These are phyloP conservation scores for Sycophila texana DNA, from an alignment of 2,888 invertebrate species.

Conservation along the genomic window DNA sequence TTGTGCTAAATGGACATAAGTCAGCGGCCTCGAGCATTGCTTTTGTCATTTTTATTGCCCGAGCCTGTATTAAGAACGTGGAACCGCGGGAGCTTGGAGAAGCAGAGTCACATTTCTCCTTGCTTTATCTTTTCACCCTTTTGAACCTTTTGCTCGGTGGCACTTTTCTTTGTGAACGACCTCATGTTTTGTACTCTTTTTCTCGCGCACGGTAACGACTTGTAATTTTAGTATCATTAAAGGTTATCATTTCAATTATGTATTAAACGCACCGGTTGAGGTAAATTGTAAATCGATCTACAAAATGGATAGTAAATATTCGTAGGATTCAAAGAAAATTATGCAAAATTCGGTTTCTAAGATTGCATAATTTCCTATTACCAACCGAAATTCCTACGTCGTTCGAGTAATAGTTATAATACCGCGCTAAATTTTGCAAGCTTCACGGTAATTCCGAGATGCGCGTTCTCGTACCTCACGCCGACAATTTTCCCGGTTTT, in stretches of 20 bases:
- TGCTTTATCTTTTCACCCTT: constrained; percentile 43
- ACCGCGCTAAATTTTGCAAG: constrained; percentile 13
- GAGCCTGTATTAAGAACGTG: constrained; percentile 75
- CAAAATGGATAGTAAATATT: no score
- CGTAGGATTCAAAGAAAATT: no score
- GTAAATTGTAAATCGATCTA: no score
- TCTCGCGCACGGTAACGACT: background rate
- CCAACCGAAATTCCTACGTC: no score
- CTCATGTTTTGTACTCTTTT: no score
- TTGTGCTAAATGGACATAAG: constrained; percentile 74
- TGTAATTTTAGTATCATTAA: no score
- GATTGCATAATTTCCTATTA: no score
- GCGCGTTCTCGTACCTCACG: background rate
- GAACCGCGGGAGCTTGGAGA: constrained; percentile 57
- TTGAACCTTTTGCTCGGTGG: background rate
- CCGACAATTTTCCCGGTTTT: background rate
- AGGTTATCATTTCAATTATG: no score
- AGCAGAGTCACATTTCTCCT: background rate
- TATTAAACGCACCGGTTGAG: no score
- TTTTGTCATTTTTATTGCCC: constrained; percentile 75
- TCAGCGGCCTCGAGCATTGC: constrained; percentile 73
- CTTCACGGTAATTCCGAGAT: constrained; percentile 1
- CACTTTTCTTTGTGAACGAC: no score
- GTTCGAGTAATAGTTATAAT: background rate
- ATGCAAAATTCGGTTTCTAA: no score